Evolutionary conservation across 1,140 invertebrate genomes (phyloP).

Genomic region (Aphelinus atriplicis): DNA sequence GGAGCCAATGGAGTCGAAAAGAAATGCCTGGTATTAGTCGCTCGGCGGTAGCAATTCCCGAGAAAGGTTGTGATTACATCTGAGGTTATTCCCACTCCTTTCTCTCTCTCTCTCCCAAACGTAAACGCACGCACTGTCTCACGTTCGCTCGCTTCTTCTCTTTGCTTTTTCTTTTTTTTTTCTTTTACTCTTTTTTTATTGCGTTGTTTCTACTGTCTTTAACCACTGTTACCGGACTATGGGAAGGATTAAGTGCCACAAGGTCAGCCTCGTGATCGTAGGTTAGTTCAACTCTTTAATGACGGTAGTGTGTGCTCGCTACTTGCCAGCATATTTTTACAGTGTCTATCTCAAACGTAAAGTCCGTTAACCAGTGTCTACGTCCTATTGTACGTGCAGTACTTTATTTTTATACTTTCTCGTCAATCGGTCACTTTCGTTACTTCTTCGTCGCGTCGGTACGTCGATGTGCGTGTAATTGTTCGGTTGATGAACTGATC

Average conservation of each 20-base stretch:
- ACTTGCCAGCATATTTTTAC: no score
- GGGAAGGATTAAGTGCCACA: slow-evolving; percentile 12
- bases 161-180: neutral
- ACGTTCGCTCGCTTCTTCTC: neutral
- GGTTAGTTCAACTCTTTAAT: neutral
- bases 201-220: neutral
- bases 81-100: slow-evolving; percentile 11
- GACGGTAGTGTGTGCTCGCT: no score
- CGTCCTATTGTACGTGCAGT: no score
- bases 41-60: slow-evolving; percentile 1
- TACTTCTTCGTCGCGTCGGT: no score
- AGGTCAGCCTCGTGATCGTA: neutral
- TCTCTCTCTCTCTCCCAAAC: slow-evolving; percentile 15
- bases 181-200: neutral
- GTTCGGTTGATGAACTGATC: no score
- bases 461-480: no score
- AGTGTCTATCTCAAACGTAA: no score
- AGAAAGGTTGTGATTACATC: slow-evolving; percentile 4
- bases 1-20: neutral
- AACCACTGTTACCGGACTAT: slow-evolving; percentile 7
- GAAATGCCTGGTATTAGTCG: slow-evolving; percentile 20
- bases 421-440: no score
- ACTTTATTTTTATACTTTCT: no score
- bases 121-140: neutral
- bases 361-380: no score